phyloP scores from a whole-genome alignment of 2,797 vertebrate genomes.

The Psittacula echo region DNA sequence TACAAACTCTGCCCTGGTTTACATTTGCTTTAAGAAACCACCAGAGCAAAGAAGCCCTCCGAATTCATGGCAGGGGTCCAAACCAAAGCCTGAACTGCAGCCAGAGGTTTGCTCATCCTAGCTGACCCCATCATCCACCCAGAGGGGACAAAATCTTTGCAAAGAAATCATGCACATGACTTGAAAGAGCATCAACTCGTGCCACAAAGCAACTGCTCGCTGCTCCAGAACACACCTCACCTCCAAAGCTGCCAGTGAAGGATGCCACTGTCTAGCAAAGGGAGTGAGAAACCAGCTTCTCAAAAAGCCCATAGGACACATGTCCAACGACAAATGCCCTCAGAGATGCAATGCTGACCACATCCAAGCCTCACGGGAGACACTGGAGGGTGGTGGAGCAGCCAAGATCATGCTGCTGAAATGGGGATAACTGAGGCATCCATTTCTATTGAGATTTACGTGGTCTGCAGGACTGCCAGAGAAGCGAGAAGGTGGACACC shows the following conservation, averaged over 20 bases:
- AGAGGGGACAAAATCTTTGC: rapidly evolving
- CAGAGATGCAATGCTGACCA: rapidly evolving
- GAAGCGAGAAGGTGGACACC: neutral
- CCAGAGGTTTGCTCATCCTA: neutral
- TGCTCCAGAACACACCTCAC: neutral
- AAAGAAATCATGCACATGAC: neutral
- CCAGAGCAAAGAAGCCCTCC: neutral
- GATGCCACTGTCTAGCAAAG: neutral
- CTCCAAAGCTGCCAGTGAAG: rapidly evolving
- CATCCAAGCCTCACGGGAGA: neutral
- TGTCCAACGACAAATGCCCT: rapidly evolving
- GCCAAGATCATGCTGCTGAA: neutral
- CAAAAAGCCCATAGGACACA: neutral
- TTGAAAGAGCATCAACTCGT: neutral
- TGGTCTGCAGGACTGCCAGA: neutral
- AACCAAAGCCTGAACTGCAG: neutral
- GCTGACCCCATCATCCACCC: neutral
- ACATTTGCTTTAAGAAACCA: neutral
- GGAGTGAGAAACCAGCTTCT: neutral
- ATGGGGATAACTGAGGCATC: neutral
- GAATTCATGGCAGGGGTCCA: neutral
- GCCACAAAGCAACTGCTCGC: rapidly evolving
- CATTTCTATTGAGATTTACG: neutral
- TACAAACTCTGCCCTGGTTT: neutral
- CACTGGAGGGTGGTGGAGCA: rapidly evolving